Base-by-base conservation (phyloP, 2,113 vertebrate species). In the Motacilla tschutschensis region DNA sequence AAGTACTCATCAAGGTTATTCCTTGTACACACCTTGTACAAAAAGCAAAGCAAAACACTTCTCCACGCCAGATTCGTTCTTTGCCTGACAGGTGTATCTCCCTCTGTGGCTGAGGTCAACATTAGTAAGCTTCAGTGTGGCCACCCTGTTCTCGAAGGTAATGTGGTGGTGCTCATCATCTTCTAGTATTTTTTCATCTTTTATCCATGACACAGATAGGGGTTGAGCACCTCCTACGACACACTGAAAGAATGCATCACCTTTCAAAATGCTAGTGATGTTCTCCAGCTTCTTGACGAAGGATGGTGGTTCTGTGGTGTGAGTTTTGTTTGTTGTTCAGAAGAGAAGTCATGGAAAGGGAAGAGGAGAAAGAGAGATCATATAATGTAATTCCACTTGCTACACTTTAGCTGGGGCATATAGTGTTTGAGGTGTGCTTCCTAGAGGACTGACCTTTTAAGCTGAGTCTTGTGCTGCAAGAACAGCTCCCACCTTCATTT, bases 401-500 rank as follows among this genome's bases (percentile, higher is more conserved):
- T 43, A 63, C 73, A 83, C 21, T 41, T 48, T 74, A 43, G 17
- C 20, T 85, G 35, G 15, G 71, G 24, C 31, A 46, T 13, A 29
- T 40, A 79, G 66, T 51, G 5, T 66, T 22, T 44, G 35, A 36
- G 28, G 24, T 63, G 35, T 21, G 10, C 28, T 66, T 69, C 29
- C 66, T 58, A 86, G 40, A 13, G 26, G 54, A 98, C 98, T 95
- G 94, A 99, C 99, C 99, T 99, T 99, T 99, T 83, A 99, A 97
- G 74, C 83, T 95, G 24, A 99, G 97, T 25, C 93, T 96, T n/a
- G 98, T 95, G 53, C 95, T 98, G 95, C 98, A 98, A 31, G 97
- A 97, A 82, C 98, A 99, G 94, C 98, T 99, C 65, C 99, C 98
- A 2, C 98, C 98, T 94, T 99, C 98, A 24, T 99, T 99, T 87